Evolutionary conservation across 1,140 invertebrate genomes (phyloP).

Genomic region (Apis laboriosa): DNA sequence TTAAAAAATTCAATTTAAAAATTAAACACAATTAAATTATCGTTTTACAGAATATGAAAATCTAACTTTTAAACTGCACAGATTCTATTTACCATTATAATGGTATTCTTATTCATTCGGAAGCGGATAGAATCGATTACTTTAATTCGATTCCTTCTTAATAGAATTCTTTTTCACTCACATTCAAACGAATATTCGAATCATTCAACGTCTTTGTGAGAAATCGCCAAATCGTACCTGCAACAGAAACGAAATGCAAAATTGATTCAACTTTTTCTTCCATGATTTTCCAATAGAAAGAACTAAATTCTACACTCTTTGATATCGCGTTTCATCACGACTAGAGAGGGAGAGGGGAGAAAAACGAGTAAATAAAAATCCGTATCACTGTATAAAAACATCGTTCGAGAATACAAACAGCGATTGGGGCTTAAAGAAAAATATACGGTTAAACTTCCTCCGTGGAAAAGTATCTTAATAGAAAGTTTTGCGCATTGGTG

Average conservation of each 20-base stretch:
- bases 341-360: too few species aligned
- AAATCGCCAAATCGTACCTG: slow-evolving; percentile 26
- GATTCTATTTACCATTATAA: slow-evolving; percentile 1
- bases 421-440: background rate
- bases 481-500: slow-evolving; percentile 16
- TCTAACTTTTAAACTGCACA: background rate
- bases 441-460: background rate
- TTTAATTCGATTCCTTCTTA: too few species aligned
- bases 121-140: background rate
- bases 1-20: background rate
- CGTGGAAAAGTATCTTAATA: slow-evolving; percentile 24
- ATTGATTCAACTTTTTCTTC: background rate
- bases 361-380: too few species aligned
- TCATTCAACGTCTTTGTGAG: background rate
- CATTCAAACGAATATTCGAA: background rate
- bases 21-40: background rate
- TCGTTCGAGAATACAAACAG: background rate
- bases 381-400: too few species aligned
- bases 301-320: background rate
- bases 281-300: background rate
- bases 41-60: background rate
- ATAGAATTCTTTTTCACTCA: background rate
- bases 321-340: background rate
- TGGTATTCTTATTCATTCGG: too few species aligned
- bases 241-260: slow-evolving; percentile 14